Conservation (phyloP, 2,888 invertebrate genomes). For the Phyllotreta cruciferae region DNA sequence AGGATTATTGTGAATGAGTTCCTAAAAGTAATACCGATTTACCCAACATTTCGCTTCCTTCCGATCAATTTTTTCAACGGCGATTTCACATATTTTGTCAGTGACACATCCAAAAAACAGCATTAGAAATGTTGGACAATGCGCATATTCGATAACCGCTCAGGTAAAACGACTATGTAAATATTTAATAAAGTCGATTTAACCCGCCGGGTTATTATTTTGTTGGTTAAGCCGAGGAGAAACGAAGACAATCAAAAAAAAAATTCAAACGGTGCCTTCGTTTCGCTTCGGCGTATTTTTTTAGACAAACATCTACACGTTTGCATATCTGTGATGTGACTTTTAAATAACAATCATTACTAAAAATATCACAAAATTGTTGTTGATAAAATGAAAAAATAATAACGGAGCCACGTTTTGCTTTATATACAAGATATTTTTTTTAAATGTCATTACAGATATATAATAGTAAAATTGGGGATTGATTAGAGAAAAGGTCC, state of each 20-base stretch:
- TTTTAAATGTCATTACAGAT: constrained; percentile 17
- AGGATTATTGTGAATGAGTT: constrained; percentile 61
- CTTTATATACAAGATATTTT: constrained; percentile 50
- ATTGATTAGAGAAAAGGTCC: constrained; percentile 47
- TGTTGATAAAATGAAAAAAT: constrained; percentile 64
- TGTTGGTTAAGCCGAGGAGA: constrained; percentile 44
- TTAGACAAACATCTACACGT: constrained; percentile 54
- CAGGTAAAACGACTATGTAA: constrained; percentile 15
- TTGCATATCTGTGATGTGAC: constrained; percentile 61
- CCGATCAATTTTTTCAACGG: constrained; percentile 1
- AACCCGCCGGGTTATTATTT: constrained; percentile 34
- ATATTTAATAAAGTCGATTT: constrained; percentile 33
- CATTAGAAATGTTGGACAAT: constrained; percentile 23
- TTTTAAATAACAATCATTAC: constrained; percentile 65
- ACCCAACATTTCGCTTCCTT: constrained; percentile 23
- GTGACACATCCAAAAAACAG: constrained; percentile 1
- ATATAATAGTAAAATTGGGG: constrained; percentile 28
- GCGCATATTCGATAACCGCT: constrained; percentile 22
- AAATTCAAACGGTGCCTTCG: constrained; percentile 29
- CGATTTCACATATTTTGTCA: constrained; percentile 1
- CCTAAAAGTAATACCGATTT: constrained; percentile 54
- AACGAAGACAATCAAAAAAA: constrained; percentile 36
- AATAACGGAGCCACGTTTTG: constrained; percentile 60
- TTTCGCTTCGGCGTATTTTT: constrained; percentile 46
- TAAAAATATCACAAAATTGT: constrained; percentile 67